These are phyloP conservation scores for Drosophila hawaiiensis DNA, from an alignment of 2,888 invertebrate species.

Conservation along the genomic window DNA sequence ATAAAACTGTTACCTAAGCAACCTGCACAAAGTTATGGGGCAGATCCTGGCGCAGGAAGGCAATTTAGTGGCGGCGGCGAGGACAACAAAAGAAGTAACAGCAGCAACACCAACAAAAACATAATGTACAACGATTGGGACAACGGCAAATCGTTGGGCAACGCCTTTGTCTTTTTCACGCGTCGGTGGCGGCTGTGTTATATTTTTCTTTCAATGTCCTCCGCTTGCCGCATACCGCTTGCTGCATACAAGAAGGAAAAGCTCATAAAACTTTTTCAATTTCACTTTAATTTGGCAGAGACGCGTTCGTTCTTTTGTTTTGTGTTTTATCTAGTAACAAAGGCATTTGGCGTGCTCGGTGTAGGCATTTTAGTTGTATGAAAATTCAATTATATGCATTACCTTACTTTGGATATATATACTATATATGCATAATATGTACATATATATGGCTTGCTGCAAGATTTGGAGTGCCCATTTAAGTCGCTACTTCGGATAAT, in stretches of 20 bases:
- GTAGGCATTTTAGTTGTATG: conserved; percentile 76
- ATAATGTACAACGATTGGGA: conserved; percentile 26
- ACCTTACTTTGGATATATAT: conserved; percentile 43
- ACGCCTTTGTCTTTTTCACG: conserved; percentile 74
- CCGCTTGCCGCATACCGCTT: conserved; percentile 28
- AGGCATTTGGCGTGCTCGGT: conserved; percentile 56
- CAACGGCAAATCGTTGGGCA: conserved; percentile 53
- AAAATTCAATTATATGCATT: conserved; percentile 82
- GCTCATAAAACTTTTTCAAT: conserved; percentile 84
- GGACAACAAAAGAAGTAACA: conserved; percentile 32
- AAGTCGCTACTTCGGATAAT: conserved; percentile 59
- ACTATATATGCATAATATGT: conserved; percentile 32
- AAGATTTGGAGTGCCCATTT: conserved; percentile 50
- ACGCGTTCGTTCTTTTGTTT: conserved; percentile 33
- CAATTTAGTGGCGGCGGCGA: conserved; percentile 65
- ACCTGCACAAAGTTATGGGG: conserved; percentile 73
- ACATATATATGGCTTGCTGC: conserved; percentile 17
- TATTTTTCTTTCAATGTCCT: conserved; percentile 75
- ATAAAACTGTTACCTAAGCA: conserved; percentile 80
- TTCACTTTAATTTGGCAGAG: conserved; percentile 76
- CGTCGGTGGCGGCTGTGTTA: conserved; percentile 77
- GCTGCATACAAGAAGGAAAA: conserved; percentile 67
- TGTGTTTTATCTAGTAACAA: conserved; percentile 71
- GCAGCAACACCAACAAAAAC: conserved; percentile 16
- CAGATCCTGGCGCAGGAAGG: conserved; percentile 54